Conservation (phyloP, 2,797 vertebrate species). For the Poecile montanus region DNA sequence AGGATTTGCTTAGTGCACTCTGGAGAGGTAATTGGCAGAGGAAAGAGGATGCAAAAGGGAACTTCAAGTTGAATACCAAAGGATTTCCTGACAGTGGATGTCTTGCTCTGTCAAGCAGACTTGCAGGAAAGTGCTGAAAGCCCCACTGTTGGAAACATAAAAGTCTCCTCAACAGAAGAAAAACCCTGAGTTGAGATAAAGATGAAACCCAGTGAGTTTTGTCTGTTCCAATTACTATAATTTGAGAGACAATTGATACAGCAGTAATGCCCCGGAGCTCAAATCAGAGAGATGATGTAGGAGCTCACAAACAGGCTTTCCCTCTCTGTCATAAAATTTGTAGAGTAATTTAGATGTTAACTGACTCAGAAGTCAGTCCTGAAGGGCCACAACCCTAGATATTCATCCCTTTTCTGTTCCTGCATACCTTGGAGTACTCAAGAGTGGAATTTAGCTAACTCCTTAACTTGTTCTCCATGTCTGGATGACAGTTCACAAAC, state of each 20-base stretch:
- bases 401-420: not conserved
- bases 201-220: not conserved
- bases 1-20: constrained; percentile 26
- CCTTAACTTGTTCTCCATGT: not conserved
- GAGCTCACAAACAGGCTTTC: not conserved
- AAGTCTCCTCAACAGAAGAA: not conserved
- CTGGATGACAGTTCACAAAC: not conserved
- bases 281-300: not conserved
- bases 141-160: not conserved
- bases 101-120: not conserved
- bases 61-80: constrained; percentile 7
- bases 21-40: constrained; percentile 17
- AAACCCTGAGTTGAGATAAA: not conserved
- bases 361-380: not conserved
- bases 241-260: not conserved
- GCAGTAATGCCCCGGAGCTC: not conserved
- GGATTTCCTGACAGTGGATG: constrained; percentile 19
- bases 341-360: not conserved
- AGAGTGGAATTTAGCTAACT: not conserved
- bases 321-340: not conserved
- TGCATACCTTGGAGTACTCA: not conserved
- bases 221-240: not conserved
- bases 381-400: not conserved
- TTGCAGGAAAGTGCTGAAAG: not conserved
- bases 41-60: constrained; percentile 40